Evolutionary conservation across 2,888 invertebrate species (phyloP).

Genomic region (Phyto melanocephala): DNA sequence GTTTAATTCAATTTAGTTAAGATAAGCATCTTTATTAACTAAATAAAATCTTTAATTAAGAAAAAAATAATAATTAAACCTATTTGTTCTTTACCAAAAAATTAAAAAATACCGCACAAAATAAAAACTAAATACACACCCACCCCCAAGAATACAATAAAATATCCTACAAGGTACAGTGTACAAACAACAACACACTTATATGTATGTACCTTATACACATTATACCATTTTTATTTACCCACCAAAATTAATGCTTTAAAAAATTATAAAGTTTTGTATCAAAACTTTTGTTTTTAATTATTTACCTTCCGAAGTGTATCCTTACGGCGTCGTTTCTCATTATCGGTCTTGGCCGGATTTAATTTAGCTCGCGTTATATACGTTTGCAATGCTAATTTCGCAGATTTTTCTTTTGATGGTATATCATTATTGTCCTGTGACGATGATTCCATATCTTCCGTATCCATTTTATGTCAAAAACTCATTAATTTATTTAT

Average conservation of each 20-base stretch:
- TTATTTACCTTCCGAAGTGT: slow-evolving; percentile 75
- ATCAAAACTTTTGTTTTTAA: neutral
- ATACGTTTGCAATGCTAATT: slow-evolving; percentile 72
- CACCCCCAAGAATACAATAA: slow-evolving; percentile 52
- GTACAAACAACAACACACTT: slow-evolving; percentile 33
- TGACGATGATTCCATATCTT: slow-evolving; percentile 61
- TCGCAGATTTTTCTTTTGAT: slow-evolving; percentile 52
- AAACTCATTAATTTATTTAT: neutral
- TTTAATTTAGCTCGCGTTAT: slow-evolving; percentile 77
- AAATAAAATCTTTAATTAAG: too few relatives aligned
- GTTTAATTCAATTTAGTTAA: too few relatives aligned
- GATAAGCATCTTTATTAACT: too few relatives aligned
- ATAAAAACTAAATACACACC: slow-evolving; percentile 30
- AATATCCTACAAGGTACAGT: slow-evolving; percentile 55
- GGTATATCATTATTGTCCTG: slow-evolving; percentile 52
- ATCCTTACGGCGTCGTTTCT: slow-evolving; percentile 77
- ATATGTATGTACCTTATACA: slow-evolving; percentile 47
- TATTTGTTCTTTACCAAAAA: too few relatives aligned
- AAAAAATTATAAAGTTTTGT: neutral
- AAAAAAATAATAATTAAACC: too few relatives aligned
- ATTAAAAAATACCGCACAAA: neutral
- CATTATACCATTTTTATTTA: slow-evolving; percentile 41
- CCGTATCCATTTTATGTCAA: slow-evolving; percentile 54
- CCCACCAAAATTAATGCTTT: slow-evolving; percentile 24
- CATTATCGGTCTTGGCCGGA: slow-evolving; percentile 76